phyloP scores from a whole-genome alignment of 2,113 vertebrate genomes.

The Microtus richardsoni region DNA sequence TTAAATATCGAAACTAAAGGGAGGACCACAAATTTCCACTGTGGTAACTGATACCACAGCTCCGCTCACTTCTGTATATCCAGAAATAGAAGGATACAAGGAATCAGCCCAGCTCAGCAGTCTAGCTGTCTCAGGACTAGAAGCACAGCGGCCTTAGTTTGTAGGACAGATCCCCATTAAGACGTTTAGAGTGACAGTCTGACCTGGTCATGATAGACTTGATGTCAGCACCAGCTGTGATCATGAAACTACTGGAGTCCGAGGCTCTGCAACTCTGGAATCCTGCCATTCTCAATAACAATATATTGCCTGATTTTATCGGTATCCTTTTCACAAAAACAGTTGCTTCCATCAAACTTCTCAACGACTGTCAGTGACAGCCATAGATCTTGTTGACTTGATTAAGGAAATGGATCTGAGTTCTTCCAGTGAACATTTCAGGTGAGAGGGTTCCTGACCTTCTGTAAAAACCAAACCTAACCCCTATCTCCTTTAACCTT shows the following conservation, averaged over 20 bases:
- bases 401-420: neutral
- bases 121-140: constrained; percentile 1
- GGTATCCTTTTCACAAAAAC: neutral
- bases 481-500: neutral
- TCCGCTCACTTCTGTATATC: constrained; percentile 19
- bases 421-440: neutral
- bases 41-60: neutral
- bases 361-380: neutral
- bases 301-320: neutral
- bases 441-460: neutral
- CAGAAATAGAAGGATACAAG: constrained; percentile 8
- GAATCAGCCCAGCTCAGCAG: constrained; percentile 2
- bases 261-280: neutral
- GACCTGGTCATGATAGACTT: neutral
- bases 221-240: neutral
- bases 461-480: neutral
- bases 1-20: constrained; percentile 11
- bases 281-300: neutral
- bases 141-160: neutral
- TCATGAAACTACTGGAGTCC: neutral
- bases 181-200: neutral
- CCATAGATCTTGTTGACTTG: neutral
- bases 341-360: neutral
- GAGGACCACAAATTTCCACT: neutral
- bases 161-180: neutral